phyloP scores from a whole-genome alignment of 2,888 invertebrate species.

The Halictus ligatus region DNA sequence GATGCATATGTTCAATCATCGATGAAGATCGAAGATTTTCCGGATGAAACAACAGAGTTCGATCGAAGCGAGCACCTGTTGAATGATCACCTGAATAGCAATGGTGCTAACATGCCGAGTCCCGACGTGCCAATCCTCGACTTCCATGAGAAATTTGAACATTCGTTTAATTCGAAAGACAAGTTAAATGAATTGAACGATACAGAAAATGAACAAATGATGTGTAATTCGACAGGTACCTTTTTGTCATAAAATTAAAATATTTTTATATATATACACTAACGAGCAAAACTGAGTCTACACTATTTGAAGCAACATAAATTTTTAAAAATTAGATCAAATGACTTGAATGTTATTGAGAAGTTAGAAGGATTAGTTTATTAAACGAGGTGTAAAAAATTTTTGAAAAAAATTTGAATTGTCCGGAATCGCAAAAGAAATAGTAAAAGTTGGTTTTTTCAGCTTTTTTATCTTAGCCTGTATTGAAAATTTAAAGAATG shows the following conservation, averaged over 20 bases:
- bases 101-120: not conserved
- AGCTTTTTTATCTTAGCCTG: no score
- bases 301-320: no score
- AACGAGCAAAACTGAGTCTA: no score
- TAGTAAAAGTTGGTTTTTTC: no score
- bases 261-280: no score
- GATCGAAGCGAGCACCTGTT: not conserved
- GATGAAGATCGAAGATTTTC: not conserved
- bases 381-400: no score
- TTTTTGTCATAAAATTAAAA: constrained; percentile 13
- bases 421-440: no score
- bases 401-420: no score
- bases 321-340: no score
- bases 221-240: not conserved
- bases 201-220: not conserved
- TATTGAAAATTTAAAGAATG: no score
- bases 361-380: no score
- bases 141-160: not conserved
- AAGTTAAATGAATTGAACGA: not conserved
- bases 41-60: not conserved
- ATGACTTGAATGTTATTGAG: no score
- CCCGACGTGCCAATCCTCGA: not conserved
- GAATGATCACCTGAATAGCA: constrained; percentile 4
- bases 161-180: not conserved
- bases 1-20: constrained; percentile 11